Evolutionary conservation across 2,113 vertebrate species (phyloP).

Genomic region (Columba livia): DNA sequence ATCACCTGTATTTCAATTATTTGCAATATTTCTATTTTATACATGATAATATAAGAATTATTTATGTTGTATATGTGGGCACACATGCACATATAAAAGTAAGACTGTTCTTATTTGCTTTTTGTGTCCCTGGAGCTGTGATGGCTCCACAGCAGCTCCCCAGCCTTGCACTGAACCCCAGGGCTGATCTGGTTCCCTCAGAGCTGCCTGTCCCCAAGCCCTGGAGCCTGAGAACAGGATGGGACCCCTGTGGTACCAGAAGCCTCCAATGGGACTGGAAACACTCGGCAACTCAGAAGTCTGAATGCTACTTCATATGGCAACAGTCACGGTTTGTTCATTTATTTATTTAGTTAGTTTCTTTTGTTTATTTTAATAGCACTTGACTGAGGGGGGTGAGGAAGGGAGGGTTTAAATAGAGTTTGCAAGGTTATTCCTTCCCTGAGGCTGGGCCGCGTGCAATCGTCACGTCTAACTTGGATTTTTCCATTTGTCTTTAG

Average conservation of each 20-base stretch:
- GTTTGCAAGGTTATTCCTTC: neutral
- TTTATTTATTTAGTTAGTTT: neutral
- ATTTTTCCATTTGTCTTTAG: neutral
- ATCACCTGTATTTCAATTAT: neutral
- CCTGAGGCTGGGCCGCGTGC: neutral
- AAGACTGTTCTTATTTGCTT: neutral
- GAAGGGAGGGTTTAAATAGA: neutral
- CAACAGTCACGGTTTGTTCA: neutral
- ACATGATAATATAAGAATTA: neutral
- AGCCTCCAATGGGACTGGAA: neutral
- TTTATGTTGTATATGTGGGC: neutral
- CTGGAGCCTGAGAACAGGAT: neutral
- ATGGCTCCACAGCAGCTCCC: neutral
- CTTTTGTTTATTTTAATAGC: neutral
- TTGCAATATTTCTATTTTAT: neutral
- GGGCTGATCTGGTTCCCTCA: neutral
- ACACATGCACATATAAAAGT: neutral
- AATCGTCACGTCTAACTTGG: neutral
- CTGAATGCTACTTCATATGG: neutral
- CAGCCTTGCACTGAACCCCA: accelerated
- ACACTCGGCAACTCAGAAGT: neutral
- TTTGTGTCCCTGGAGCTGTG: neutral
- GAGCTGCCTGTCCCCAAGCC: neutral
- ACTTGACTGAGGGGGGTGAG: neutral
- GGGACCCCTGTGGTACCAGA: neutral